A percentile compares a stretch with the other conserved stretches of the same genome.
Evolutionary conservation across 1,140 invertebrate genomes (phyloP).

Genomic region (Steinernema khuongi): DNA sequence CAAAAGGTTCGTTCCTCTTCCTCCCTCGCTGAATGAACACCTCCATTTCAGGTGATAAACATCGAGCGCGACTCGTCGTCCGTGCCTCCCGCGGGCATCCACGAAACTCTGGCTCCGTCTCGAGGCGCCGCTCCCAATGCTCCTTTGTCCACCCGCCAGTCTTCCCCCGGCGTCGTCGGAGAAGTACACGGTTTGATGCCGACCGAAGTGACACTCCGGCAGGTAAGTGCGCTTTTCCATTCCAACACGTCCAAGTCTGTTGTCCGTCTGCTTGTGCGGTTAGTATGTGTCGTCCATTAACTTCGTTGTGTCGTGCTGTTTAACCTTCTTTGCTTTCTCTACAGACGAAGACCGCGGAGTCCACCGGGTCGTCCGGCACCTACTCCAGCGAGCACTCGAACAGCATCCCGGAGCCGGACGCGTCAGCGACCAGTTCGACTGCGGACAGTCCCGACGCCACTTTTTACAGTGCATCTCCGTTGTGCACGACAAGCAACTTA

Average conservation of each 20-base stretch:
- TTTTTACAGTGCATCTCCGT: neutral
- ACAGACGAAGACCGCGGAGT: neutral
- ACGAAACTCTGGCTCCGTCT: neutral
- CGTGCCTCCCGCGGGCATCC: slow-evolving; percentile 26
- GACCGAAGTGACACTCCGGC: slow-evolving; percentile 15
- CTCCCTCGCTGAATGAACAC: neutral
- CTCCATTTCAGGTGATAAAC: slow-evolving; percentile 41
- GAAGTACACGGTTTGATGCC: slow-evolving; percentile 27
- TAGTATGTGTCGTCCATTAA: neutral
- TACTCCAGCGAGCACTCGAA: neutral
- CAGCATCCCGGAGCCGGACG: neutral
- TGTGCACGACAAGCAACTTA: neutral
- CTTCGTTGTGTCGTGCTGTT: slow-evolving; percentile 10
- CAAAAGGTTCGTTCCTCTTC: slow-evolving; percentile 46
- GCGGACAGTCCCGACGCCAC: neutral
- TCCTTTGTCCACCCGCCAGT: neutral
- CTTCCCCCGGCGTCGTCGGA: neutral
- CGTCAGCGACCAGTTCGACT: neutral
- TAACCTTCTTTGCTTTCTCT: slow-evolving; percentile 3
- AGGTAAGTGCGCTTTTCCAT: slow-evolving; percentile 27
- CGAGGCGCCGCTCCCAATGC: slow-evolving; percentile 17
- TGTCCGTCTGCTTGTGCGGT: neutral
- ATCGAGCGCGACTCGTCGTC: slow-evolving; percentile 36
- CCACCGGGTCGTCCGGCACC: neutral
- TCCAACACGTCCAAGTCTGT: slow-evolving; percentile 23